Conservation (phyloP, 2,797 vertebrate genomes). For the Pangasius mekongensis region DNA sequence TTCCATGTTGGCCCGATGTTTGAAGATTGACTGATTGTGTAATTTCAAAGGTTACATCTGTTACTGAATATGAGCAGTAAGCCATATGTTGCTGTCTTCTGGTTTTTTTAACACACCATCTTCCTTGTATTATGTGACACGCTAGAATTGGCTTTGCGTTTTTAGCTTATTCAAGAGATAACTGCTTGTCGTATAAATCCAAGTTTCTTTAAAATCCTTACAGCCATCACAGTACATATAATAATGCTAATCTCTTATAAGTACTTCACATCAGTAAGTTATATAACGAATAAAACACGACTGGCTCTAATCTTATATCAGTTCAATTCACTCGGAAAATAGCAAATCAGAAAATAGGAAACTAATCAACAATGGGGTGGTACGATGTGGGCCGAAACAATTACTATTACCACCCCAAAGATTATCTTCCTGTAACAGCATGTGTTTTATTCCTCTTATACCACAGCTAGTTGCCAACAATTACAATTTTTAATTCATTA, state of each 20-base stretch:
- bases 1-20: neutral
- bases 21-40: neutral
- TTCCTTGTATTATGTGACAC: too few relatives aligned
- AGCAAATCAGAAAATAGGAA: neutral
- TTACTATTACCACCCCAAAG: neutral
- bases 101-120: neutral
- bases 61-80: neutral
- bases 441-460: neutral
- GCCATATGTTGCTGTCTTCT: neutral
- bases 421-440: neutral
- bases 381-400: neutral
- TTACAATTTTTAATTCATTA: neutral
- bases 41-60: constrained; percentile 4
- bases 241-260: neutral
- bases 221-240: neutral
- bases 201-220: constrained; percentile 3
- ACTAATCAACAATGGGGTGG: neutral
- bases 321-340: neutral
- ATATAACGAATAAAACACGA: neutral
- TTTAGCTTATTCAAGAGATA: neutral
- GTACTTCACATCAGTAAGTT: neutral
- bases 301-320: neutral
- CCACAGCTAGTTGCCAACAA: neutral
- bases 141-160: neutral
- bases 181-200: neutral